phyloP scores from a whole-genome alignment of 2,797 vertebrate genomes.

The Botia kubotai region DNA sequence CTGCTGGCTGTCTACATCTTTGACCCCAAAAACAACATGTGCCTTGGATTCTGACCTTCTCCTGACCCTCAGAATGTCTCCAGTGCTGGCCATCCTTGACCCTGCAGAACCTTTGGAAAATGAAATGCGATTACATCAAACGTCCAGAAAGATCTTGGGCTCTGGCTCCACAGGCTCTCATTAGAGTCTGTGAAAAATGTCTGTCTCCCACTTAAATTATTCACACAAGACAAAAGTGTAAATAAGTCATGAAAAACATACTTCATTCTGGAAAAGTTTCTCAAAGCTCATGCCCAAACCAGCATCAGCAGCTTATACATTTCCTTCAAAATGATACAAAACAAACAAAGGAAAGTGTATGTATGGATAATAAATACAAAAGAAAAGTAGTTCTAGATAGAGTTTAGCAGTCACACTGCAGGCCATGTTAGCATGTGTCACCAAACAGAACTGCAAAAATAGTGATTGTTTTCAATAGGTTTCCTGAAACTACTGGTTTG shows the following conservation, averaged over 20 bases:
- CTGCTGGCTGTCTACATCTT: conserved; percentile 1
- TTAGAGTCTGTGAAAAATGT: conserved; percentile 71
- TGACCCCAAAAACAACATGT: conserved; percentile 7
- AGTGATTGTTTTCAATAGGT: too few species aligned
- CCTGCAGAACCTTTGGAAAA: conserved; percentile 22
- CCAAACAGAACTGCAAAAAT: too few species aligned
- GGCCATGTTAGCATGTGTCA: too few species aligned
- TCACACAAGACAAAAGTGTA: conserved; percentile 70
- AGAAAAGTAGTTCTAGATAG: too few species aligned
- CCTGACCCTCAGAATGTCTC: conserved; percentile 42
- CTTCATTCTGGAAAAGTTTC: conserved; percentile 39
- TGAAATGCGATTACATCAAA: conserved; percentile 46
- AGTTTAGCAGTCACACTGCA: too few species aligned
- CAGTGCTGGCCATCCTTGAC: conserved; percentile 29
- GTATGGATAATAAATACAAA: too few species aligned
- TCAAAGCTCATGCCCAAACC: conserved; percentile 56
- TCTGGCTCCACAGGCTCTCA: conserved; percentile 63
- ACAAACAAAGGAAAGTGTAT: too few species aligned
- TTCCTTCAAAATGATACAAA: too few species aligned
- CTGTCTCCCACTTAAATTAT: conserved; percentile 75
- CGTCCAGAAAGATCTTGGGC: conserved; percentile 9
- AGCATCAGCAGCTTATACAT: conserved; percentile 52
- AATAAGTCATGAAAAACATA: conserved; percentile 78
- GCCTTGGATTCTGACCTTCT: conserved; percentile 39
- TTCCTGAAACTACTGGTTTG: too few species aligned